Percentiles rank a stretch among this genome's conserved stretches.
These are phyloP conservation scores for Cyrtodaria siliqua DNA, from an alignment of 2,888 invertebrate genomes.

Conservation along the genomic window DNA sequence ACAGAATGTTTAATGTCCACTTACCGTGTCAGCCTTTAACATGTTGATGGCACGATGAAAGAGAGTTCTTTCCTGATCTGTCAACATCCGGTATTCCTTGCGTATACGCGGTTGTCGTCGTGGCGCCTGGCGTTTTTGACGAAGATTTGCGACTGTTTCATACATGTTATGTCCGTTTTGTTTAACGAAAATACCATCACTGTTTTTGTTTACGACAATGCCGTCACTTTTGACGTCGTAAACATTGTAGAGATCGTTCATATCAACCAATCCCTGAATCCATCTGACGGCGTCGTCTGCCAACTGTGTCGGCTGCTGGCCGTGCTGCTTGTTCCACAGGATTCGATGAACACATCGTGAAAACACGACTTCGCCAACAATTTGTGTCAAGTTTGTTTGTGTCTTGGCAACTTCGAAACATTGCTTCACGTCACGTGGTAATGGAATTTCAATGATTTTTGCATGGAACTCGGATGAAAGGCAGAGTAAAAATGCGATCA, in stretches of 20 bases:
- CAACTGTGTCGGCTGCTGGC: not conserved
- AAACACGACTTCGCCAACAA: slow-evolving; percentile 44
- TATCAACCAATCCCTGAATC: slow-evolving; percentile 43
- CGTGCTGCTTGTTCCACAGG: slow-evolving; percentile 26
- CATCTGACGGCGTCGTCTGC: slow-evolving; percentile 42
- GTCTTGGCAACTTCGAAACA: slow-evolving; percentile 33
- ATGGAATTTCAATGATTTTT: slow-evolving; percentile 42
- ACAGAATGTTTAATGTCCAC: too few species aligned
- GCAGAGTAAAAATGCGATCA: slow-evolving; percentile 16
- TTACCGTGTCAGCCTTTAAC: slow-evolving; percentile 70
- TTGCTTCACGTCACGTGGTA: slow-evolving; percentile 19
- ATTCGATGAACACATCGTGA: slow-evolving; percentile 47
- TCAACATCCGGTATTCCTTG: slow-evolving; percentile 71
- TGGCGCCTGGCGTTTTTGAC: not conserved
- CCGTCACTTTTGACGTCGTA: slow-evolving; percentile 11
- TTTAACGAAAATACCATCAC: not conserved
- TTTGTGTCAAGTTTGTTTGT: slow-evolving; percentile 11
- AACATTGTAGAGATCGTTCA: slow-evolving; percentile 23
- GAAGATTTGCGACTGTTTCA: not conserved
- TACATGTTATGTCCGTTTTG: not conserved
- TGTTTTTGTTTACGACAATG: not conserved
- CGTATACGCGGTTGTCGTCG: slow-evolving; percentile 56
- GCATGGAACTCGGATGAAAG: slow-evolving; percentile 28
- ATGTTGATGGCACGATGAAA: slow-evolving; percentile 70
- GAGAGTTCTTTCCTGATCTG: slow-evolving; percentile 56